These are phyloP conservation scores for Cinclus cinclus DNA, from an alignment of 2,113 vertebrate species.

Conservation along the genomic window DNA sequence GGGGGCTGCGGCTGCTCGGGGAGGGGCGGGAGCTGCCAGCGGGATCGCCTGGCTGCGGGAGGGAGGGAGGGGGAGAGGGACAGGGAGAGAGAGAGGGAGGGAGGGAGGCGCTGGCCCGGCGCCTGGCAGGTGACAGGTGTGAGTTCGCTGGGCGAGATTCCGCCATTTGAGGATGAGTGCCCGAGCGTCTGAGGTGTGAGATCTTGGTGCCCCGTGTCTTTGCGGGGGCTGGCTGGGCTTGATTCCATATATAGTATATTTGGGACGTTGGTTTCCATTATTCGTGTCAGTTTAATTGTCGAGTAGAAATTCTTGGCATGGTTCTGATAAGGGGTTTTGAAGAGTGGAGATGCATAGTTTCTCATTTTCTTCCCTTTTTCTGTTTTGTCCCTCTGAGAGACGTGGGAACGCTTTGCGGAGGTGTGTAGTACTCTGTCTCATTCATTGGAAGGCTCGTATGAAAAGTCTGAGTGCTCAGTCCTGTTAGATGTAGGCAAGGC, in stretches of 20 bases:
- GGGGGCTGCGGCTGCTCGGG: not conserved
- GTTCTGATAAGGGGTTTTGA: conserved; percentile 58
- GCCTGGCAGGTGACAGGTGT: conserved; percentile 75
- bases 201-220: not conserved
- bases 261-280: conserved; percentile 54
- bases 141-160: not conserved
- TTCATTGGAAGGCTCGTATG: conserved; percentile 32
- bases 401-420: not conserved
- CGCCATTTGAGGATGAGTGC: conserved; percentile 33
- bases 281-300: conserved; percentile 61
- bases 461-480: not conserved
- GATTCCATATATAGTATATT: conserved; percentile 71
- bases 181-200: not conserved
- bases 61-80: not conserved
- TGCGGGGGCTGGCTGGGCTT: conserved; percentile 41
- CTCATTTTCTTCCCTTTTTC: not conserved
- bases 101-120: not conserved
- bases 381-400: not conserved
- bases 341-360: not conserved
- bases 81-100: too few species aligned
- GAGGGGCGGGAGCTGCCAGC: not conserved
- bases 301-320: conserved; percentile 55
- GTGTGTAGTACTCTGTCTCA: not conserved
- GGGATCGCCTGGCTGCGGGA: not conserved
- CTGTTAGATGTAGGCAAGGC: not conserved